Percentiles rank a stretch among this genome's conserved stretches.
Evolutionary conservation across 2,797 vertebrate species (phyloP).

Genomic region (Eulemur albifrons): DNA sequence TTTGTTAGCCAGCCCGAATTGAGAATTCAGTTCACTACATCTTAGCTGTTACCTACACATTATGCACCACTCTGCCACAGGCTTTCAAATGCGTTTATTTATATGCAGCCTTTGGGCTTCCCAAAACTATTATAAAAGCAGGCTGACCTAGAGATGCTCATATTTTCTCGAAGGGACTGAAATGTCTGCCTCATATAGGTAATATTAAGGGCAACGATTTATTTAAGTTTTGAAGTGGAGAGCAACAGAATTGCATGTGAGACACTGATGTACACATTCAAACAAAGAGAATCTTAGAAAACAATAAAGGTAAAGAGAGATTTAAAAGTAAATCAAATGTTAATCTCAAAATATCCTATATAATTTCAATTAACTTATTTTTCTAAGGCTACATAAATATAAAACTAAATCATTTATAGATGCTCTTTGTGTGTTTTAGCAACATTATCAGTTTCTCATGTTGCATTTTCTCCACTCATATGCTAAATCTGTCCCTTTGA

Average conservation of each 20-base stretch:
- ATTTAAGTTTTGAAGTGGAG: constrained; percentile 35
- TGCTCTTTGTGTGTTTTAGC: constrained; percentile 8
- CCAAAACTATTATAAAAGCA: constrained; percentile 61
- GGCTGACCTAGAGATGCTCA: constrained; percentile 48
- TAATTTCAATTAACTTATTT: constrained; percentile 40
- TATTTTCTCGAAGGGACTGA: constrained; percentile 33
- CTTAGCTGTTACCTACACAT: constrained; percentile 57
- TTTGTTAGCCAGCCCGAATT: constrained; percentile 43
- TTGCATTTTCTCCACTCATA: constrained; percentile 42
- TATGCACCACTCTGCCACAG: constrained; percentile 11
- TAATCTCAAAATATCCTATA: background rate
- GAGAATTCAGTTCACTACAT: constrained; percentile 57
- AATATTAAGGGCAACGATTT: constrained; percentile 48
- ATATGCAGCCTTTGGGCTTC: constrained; percentile 65
- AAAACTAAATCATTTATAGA: constrained; percentile 7
- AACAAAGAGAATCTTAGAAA: constrained; percentile 26
- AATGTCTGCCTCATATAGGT: background rate
- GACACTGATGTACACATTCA: constrained; percentile 10
- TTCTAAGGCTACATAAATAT: background rate
- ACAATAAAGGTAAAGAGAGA: constrained; percentile 10
- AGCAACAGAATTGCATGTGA: background rate
- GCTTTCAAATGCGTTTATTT: constrained; percentile 67
- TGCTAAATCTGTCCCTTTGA: constrained; percentile 41
- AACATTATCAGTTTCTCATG: constrained; percentile 24
- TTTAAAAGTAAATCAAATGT: constrained; percentile 5